Evolutionary conservation across 1,140 invertebrate species (phyloP), one percentile per base, ranked within the genome.

Genomic region (Globodera rostochiensis): DNA sequence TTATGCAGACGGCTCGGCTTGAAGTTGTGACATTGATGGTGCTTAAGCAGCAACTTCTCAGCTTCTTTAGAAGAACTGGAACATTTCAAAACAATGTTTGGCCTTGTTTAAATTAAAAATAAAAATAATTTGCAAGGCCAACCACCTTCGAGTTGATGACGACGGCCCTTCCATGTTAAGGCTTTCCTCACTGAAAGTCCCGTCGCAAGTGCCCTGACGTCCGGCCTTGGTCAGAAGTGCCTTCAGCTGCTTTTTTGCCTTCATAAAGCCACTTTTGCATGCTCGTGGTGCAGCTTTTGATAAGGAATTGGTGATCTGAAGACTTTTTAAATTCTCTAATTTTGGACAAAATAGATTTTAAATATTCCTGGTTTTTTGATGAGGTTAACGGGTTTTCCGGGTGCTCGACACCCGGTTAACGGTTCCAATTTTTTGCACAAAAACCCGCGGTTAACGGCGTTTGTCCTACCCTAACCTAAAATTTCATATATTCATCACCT

Each of bases 1-100:
- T 95, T 94, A 76, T 82, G 81, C n/a, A 88, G 77, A 76, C 85
- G 79, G 57, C 76, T 87, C 67, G 74, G 85, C 71, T 86, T 89
- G 71, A 88, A 84, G 79, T 77, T 70, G 83, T 87, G 85, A 70
- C 25, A 77, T 73, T 84, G 64, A 77, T 82, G 36, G 74, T 82
- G 60, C 70, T 89, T 71, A 45, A 84, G 60, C 13, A 85, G 81
- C 64, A 82, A 79, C 74, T 83, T 84, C 60, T 83, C 82, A 5
- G 83, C 82, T 50, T 86, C 84, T 49, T 79, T 82, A 71, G 74
- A 80, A 15, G 85, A 53, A 73, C 79, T 85, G 25, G 47, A 84
- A 86, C 19, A 9, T 53, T 53, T 53, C 4, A 53, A 9, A 13
- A 53, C 50, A 53, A 53, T 53, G 11, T 53, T 53, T 53, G 4